Conservation (phyloP, 1,140 invertebrate species). For the Bombus confusus region DNA sequence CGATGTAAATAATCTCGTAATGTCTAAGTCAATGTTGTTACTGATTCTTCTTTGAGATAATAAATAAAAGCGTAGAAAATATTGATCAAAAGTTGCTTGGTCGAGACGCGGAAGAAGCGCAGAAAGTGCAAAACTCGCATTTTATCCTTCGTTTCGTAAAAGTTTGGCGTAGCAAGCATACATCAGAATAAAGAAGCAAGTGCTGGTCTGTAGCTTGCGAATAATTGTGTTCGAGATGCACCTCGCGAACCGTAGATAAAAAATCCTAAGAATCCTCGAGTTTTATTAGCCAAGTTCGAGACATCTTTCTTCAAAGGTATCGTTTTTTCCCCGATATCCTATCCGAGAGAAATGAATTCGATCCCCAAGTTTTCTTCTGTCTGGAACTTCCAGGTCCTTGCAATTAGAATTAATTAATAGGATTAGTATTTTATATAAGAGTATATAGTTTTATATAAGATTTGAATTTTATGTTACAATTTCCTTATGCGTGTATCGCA, state of each 20-base stretch:
- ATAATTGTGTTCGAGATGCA: slow-evolving; percentile 61
- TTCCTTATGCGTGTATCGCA: no score
- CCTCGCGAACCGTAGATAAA: slow-evolving; percentile 60
- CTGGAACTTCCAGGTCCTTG: no score
- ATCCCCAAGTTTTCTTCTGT: neutral
- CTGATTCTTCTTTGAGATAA: neutral
- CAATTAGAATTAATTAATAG: no score
- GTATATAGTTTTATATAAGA: no score
- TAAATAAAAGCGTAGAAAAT: neutral
- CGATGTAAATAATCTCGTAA: neutral
- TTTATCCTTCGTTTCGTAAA: slow-evolving; percentile 17
- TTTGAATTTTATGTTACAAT: no score
- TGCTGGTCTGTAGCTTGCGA: slow-evolving; percentile 44
- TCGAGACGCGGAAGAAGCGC: no score
- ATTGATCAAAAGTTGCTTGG: neutral
- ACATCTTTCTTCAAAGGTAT: neutral
- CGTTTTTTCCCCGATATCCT: neutral
- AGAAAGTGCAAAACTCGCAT: slow-evolving; percentile 3
- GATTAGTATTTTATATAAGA: no score
- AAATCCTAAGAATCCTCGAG: slow-evolving; percentile 32
- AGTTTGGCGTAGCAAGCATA: slow-evolving; percentile 47
- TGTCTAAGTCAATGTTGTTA: neutral
- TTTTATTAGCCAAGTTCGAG: slow-evolving; percentile 62
- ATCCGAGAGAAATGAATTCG: neutral
- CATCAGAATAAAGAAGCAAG: slow-evolving; percentile 54